phyloP scores from a whole-genome alignment of 2,113 vertebrate genomes.

The Corynorhinus townsendii region DNA sequence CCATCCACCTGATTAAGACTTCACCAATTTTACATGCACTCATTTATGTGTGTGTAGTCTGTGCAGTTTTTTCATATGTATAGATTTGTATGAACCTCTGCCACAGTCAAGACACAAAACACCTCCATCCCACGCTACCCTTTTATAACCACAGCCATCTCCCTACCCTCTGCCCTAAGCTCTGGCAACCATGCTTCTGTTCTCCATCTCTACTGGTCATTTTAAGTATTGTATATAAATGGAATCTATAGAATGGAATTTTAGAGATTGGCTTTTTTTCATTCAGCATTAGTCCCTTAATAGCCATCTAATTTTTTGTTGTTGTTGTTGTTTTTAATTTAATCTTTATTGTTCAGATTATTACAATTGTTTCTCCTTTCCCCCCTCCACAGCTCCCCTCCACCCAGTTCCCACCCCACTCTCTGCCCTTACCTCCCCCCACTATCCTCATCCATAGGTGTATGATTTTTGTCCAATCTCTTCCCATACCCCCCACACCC shows the following conservation, averaged over 20 bases:
- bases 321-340: too few species aligned
- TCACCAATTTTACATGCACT: neutral
- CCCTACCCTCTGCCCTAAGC: neutral
- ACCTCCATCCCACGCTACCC: too few species aligned
- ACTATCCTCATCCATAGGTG: too few species aligned
- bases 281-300: neutral
- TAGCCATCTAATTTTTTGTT: neutral
- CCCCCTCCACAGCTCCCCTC: too few species aligned
- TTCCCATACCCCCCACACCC: too few species aligned
- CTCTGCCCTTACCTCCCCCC: too few species aligned
- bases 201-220: neutral
- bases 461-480: too few species aligned
- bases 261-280: slow-evolving; percentile 27
- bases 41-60: neutral
- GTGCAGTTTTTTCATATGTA: neutral
- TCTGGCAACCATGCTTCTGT: neutral
- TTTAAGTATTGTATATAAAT: neutral
- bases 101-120: neutral
- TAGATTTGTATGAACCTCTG: neutral
- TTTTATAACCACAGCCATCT: neutral
- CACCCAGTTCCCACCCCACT: too few species aligned
- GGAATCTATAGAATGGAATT: neutral
- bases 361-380: too few species aligned
- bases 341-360: too few species aligned
- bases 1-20: neutral